phyloP scores from a whole-genome alignment of 2,888 invertebrate species.

The Gandaritis pyraliata region DNA sequence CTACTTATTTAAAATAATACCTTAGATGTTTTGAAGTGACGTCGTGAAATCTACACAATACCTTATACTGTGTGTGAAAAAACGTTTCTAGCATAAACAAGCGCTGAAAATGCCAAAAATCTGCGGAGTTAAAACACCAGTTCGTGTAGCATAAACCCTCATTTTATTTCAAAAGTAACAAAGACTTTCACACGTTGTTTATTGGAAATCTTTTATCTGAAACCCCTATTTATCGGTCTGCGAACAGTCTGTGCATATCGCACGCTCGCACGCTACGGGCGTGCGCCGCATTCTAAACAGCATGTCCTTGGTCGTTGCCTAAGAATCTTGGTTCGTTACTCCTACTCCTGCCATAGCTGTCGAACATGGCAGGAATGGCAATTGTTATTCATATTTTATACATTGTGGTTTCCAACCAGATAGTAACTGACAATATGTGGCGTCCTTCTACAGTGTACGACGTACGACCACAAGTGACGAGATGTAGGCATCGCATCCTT shows the following conservation, averaged over 20 bases:
- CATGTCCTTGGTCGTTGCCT: constrained; percentile 44
- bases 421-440: not conserved
- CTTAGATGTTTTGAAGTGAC: not conserved
- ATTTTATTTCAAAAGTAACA: constrained; percentile 1
- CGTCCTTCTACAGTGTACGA: not conserved
- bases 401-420: constrained; percentile 10
- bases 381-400: constrained; percentile 26
- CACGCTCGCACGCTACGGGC: constrained; percentile 31
- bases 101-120: too few relatives aligned
- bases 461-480: not conserved
- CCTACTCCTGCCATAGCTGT: constrained; percentile 25
- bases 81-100: too few relatives aligned
- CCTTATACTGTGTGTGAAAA: too few relatives aligned
- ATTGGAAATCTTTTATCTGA: constrained; percentile 20
- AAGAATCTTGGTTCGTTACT: constrained; percentile 54
- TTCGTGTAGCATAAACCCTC: not conserved
- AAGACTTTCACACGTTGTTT: constrained; percentile 15
- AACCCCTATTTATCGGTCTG: constrained; percentile 30
- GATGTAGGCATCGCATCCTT: not conserved
- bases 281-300: constrained; percentile 54
- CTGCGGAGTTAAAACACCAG: too few relatives aligned
- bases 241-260: constrained; percentile 28
- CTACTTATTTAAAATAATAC: not conserved
- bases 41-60: too few relatives aligned
- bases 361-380: constrained; percentile 27